Base-by-base conservation (phyloP, 2,113 vertebrate genomes). In the Desmodus rotundus region DNA sequence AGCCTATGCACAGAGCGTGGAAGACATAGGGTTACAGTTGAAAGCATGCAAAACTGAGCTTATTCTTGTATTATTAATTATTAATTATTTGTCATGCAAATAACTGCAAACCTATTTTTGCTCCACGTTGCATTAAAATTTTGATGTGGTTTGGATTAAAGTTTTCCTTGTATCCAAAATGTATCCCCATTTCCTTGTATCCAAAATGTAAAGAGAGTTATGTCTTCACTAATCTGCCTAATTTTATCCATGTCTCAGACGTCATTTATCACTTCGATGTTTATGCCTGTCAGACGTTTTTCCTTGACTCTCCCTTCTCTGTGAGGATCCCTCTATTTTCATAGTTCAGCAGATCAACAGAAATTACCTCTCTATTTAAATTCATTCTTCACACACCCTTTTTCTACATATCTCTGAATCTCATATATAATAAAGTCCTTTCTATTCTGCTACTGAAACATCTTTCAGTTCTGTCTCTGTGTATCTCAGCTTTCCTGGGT, bases 401-500 rank as follows among this genome's bases (percentile, higher is more conserved):
- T 45, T 54, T 28, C 54, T 84, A 52, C 7, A 45, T 13, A 33
- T 15, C 19, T 36, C 45, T 95, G n/a, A 85, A 54, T 65, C 10
- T 26, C 80, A 20, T 20, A 89, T 16, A 70, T 61, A 31, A 20
- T 54, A 38, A 38, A 82, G 33, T 16, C 4, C 20, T 72, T 70
- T 82, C 10, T 12, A 12, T 31, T 85, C 5, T 93, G 7, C 16
- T n/a, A 28, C 4, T 8, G 24, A 41, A 45, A 63, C 16, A 17
- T 45, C 6, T 43, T 38, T 87, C 12, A 13, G 0, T 12, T 73
- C 28, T 73, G 12, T 5, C 63, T 80, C 52, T 31, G 1, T 4
- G 73, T 28, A 19, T 11, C 19, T 58, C 8, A n/a, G 36, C 6
- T 63, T 4, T 0, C 43, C 26, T 47, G 2, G 7, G 0, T 41